Percentiles rank a stretch among this genome's conserved stretches.
Conservation (phyloP, 2,888 invertebrate genomes). For the Hyposoter dolosus region DNA sequence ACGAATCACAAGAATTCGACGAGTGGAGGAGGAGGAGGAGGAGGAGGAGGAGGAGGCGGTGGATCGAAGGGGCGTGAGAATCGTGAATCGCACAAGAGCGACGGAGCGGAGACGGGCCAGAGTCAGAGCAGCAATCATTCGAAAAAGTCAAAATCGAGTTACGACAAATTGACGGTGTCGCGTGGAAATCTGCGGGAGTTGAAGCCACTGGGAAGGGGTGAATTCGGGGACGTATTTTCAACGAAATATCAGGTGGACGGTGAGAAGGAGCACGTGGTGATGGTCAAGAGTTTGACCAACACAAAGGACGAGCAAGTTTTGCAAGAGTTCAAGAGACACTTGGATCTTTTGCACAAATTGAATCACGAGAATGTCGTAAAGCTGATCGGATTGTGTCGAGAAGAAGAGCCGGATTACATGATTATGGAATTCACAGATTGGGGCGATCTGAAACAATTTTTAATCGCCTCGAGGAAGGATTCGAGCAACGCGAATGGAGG, state of each 20-base stretch:
- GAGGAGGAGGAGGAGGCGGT: slow-evolving; percentile 68
- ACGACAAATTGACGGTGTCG: slow-evolving; percentile 91
- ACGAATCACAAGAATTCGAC: slow-evolving; percentile 79
- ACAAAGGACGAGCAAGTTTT: slow-evolving; percentile 92
- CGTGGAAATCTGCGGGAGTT: slow-evolving; percentile 90
- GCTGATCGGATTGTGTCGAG: slow-evolving; percentile 92
- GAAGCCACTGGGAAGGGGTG: slow-evolving; percentile 90
- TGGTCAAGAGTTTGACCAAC: slow-evolving; percentile 92
- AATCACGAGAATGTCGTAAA: slow-evolving; percentile 93
- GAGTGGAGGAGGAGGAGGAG: neutral
- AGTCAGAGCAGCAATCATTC: slow-evolving; percentile 87
- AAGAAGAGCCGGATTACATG: slow-evolving; percentile 94
- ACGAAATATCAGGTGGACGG: slow-evolving; percentile 87
- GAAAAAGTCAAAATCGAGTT: slow-evolving; percentile 88
- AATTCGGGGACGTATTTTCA: slow-evolving; percentile 96
- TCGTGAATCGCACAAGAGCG: slow-evolving; percentile 88
- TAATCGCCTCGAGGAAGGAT: slow-evolving; percentile 87
- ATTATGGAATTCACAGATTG: slow-evolving; percentile 97
- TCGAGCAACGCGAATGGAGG: slow-evolving; percentile 16
- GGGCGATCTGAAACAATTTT: slow-evolving; percentile 97
- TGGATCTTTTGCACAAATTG: slow-evolving; percentile 94
- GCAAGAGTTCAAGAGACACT: slow-evolving; percentile 94
- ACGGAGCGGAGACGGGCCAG: slow-evolving; percentile 89
- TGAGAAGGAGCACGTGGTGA: slow-evolving; percentile 86
- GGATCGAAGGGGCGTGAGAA: slow-evolving; percentile 81